A percentile compares a stretch with the other conserved stretches of the same genome.
Evolutionary conservation across 2,797 vertebrate species (phyloP).

Genomic region (Chrosomus eos): DNA sequence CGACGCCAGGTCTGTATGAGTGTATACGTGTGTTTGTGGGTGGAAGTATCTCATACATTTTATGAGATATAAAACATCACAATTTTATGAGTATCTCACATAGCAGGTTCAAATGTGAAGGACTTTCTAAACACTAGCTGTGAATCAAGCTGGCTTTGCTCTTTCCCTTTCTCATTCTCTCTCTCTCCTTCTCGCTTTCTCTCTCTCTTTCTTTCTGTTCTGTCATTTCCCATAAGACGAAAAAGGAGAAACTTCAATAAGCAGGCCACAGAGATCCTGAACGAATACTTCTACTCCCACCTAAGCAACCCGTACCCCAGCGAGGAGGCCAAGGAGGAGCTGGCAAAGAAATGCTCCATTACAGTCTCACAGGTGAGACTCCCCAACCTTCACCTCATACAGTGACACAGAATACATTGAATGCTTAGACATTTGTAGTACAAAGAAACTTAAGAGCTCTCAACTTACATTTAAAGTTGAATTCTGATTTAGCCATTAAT

Average conservation of each 20-base stretch:
- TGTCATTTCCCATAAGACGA: slow-evolving; percentile 67
- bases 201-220: slow-evolving; percentile 39
- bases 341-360: slow-evolving; percentile 92
- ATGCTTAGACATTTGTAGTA: background rate
- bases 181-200: slow-evolving; percentile 7
- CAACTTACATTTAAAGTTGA: background rate
- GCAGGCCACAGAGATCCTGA: slow-evolving; percentile 92
- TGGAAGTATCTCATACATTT: background rate
- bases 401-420: background rate
- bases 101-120: background rate
- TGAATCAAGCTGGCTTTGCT: slow-evolving; percentile 16
- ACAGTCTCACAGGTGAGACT: slow-evolving; percentile 87
- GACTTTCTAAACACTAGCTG: background rate
- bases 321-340: slow-evolving; percentile 93
- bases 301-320: slow-evolving; percentile 95
- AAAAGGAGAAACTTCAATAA: slow-evolving; percentile 92
- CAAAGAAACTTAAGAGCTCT: background rate
- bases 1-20: slow-evolving; percentile 81
- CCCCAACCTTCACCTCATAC: background rate
- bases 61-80: background rate
- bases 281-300: slow-evolving; percentile 94
- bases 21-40: background rate
- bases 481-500: background rate
- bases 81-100: background rate
- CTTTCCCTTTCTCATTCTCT: slow-evolving; percentile 14